A percentile compares a stretch with the other conserved stretches of the same genome.
These are phyloP conservation scores for Hylyphantes graminicola DNA, from an alignment of 1,140 invertebrate species.

Conservation along the genomic window DNA sequence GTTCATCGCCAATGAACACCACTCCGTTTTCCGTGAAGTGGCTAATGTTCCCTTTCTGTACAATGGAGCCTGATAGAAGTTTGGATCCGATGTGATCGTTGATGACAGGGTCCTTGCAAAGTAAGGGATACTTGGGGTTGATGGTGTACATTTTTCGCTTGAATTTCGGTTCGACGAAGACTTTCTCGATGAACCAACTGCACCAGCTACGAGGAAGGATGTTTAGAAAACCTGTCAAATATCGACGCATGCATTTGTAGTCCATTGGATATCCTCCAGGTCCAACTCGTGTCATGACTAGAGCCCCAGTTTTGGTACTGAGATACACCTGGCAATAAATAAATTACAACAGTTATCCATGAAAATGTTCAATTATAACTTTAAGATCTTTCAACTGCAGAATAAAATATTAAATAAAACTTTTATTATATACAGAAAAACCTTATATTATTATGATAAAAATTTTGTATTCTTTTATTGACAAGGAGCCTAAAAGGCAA, in stretches of 20 bases:
- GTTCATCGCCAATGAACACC: slow-evolving; percentile 64
- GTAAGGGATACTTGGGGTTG: slow-evolving; percentile 67
- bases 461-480: too few relatives aligned
- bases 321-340: slow-evolving; percentile 66
- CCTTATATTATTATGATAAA: background rate
- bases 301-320: slow-evolving; percentile 69
- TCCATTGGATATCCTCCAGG: slow-evolving; percentile 66
- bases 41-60: slow-evolving; percentile 67
- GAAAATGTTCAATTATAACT: too few relatives aligned
- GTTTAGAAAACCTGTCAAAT: slow-evolving; percentile 8
- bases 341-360: background rate
- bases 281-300: slow-evolving; percentile 68
- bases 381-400: too few relatives aligned
- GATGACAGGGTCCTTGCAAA: slow-evolving; percentile 70
- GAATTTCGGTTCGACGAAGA: slow-evolving; percentile 66
- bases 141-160: slow-evolving; percentile 70
- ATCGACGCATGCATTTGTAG: slow-evolving; percentile 29
- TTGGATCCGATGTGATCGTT: slow-evolving; percentile 72
- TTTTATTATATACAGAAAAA: background rate
- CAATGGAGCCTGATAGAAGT: slow-evolving; percentile 69
- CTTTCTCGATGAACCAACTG: slow-evolving; percentile 48
- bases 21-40: slow-evolving; percentile 66
- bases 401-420: too few relatives aligned
- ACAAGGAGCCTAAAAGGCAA: too few relatives aligned
- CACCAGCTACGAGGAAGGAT: slow-evolving; percentile 37